Evolutionary conservation across 1,140 invertebrate genomes (phyloP), one percentile per base, ranked within the genome.

Genomic region (Dufourea novaeangliae): DNA sequence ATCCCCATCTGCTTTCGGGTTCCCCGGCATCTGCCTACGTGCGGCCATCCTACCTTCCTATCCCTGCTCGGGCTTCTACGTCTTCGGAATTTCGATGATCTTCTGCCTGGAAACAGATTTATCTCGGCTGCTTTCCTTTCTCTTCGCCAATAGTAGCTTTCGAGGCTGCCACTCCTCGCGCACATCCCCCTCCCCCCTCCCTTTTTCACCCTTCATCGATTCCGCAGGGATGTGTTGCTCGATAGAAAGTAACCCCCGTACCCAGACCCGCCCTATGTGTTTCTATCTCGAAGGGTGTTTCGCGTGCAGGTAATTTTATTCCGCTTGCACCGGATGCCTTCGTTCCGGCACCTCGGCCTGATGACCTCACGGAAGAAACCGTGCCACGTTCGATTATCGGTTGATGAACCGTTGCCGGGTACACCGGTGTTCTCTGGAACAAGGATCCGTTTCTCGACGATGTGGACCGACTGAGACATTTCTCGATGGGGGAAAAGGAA

Each of bases 51-150:
- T 66, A 32, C 71, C 56, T n/a, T n/a, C n/a, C n/a, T n/a, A n/a
- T n/a, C n/a, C n/a, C n/a, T n/a, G n/a, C n/a, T n/a, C n/a, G n/a
- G n/a, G 50, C 62, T 2, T 20, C 56, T 83, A 84, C 83, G 78
- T 59, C 37, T 41, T 29, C 66, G 63, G 83, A 85, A 85, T 85
- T 85, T 85, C 82, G 82, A 85, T 81, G 78, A 83, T 85, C 82
- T 80, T 37, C 61, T n/a, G 66, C 64, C 61, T 73, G 56, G 67
- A 83, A 84, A 80, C 81, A 77, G 83, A 84, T 83, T 79, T 82
- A 83, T 83, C 81, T 72, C 76, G 70, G 61, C 76, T 69, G 27
- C 62, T 76, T 50, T 70, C 54, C 63, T 68, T 59, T 59, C 73
- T 62, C 59, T 61, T 70, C 22, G 29, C 34, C 78, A 22, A 71